Base-by-base conservation (phyloP, 1,140 invertebrate genomes). In the Musca domestica region DNA sequence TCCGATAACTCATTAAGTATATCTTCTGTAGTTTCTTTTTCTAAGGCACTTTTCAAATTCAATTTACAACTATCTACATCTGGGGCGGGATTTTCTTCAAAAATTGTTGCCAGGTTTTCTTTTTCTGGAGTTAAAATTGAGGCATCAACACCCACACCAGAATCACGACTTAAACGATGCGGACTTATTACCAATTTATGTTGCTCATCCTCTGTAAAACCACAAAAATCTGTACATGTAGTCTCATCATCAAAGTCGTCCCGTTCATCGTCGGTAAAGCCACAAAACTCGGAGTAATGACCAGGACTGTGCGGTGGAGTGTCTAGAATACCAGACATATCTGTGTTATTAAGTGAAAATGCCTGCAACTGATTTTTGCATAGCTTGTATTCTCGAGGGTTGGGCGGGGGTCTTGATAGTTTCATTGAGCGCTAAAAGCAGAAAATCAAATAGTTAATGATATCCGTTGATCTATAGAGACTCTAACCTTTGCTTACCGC, bases 121-220 rank as follows among this genome's bases (percentile, higher is more conserved):
- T 49, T 47, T 22, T 61, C 64, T 7, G 46, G 46, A 2, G 52
- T 52, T 34, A 66, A 27, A 3, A 15, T 9, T 6, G 27, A 25
- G 10, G 30, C 64, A 48, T 65, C 68, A 15, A 46, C 54, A 2
- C 58, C 68, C 12, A 69, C 68, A 20, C 68, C 68, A 0, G 68
- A 69, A 69, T 69, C 68, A n/a, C 68, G 64, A 30, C 68, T 69
- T 49, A 69, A 66, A 23, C 68, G 64, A 63, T 49, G 27, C 2
- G 17, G 23, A 49, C 58, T 66, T 19, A 30, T 19, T 10, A 19
- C 15, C 14, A 61, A 61, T 30, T 23, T 41, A 12, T 15, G 19
- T 30, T 66, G 64, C 27, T 69, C 68, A 12, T 69, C 64, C 19
- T 58, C 64, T 9, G 65, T 67, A 54, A 67, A 67, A 12, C 65